Base-by-base conservation (phyloP, 2,888 invertebrate genomes). In the Pandemis heparana region DNA sequence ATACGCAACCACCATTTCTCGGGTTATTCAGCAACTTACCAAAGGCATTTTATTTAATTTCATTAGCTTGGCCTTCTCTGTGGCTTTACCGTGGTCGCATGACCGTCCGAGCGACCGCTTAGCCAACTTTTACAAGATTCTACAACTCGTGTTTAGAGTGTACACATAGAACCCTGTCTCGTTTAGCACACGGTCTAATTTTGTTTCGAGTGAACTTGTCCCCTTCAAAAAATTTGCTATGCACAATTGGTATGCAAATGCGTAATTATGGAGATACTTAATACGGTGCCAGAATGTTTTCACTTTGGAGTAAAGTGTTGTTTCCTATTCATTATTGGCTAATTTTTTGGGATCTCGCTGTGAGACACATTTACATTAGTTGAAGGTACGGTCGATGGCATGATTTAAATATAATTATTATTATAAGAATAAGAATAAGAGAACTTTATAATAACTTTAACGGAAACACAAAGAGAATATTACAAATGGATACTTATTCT, bases 171-270 rank as follows among this genome's bases (percentile, higher is more conserved):
- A 23, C 56, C 23, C 23, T 56, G 23, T 23, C 18, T 12, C 5
- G 10, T 18, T 56, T 9, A 23, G 23, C 23, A 12, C 23, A 56
- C 12, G 23, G 23, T 23, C 5, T 12, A 56, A 56, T 23, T 56
- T 23, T 53, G 18, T 8, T 1, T 9, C 2, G 9, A 51, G 53
- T 23, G 9, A 23, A 56, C 56, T 56, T 56, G 56, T 56, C 56
- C 23, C 56, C 23, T 23, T 56, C 12, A 23, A 23, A 56, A 23
- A 56, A 56, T 23, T 56, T 12, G 23, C 56, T 23, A 56, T 56
- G 56, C 56, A 23, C 56, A 56, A 23, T 56, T 56, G 56, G 23
- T 18, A 56, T 56, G 56, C 56, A 56, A 56, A 56, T 56, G 23
- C 23, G 23, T 56, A 56, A 56, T 56, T 56, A 23, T 56, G 56